Conservation (phyloP, 2,888 invertebrate species). For the Andrena chrysosceles region DNA sequence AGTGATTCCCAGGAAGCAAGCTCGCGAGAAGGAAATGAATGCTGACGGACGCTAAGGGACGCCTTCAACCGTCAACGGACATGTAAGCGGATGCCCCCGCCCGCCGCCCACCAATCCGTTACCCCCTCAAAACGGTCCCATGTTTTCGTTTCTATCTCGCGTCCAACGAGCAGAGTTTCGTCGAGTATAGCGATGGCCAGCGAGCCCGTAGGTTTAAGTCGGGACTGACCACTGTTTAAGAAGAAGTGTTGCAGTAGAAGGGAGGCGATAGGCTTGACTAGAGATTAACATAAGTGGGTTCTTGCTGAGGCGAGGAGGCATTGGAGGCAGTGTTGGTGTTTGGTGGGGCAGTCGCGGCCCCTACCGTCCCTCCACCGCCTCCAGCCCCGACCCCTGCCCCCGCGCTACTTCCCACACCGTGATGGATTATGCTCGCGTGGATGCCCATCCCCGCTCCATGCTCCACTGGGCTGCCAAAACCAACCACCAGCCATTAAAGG, state of each 20-base stretch:
- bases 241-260: slow-evolving; percentile 85
- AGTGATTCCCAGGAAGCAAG: background rate
- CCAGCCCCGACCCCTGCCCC: slow-evolving; percentile 84
- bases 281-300: slow-evolving; percentile 97
- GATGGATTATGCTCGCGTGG: slow-evolving; percentile 85
- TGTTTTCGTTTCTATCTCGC: slow-evolving; percentile 1
- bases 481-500: slow-evolving; percentile 85
- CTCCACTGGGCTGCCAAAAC: slow-evolving; percentile 86
- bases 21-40: background rate
- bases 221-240: slow-evolving; percentile 85
- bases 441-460: slow-evolving; percentile 86
- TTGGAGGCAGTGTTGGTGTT: slow-evolving; percentile 85
- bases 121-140: too few relatives aligned
- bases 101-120: too few relatives aligned
- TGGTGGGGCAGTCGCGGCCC: slow-evolving; percentile 88
- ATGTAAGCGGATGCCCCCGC: too few relatives aligned
- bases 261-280: slow-evolving; percentile 88
- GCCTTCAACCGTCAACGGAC: too few relatives aligned
- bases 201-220: slow-evolving; percentile 83
- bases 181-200: slow-evolving; percentile 79
- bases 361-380: slow-evolving; percentile 85
- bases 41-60: background rate
- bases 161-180: slow-evolving; percentile 63
- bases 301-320: slow-evolving; percentile 88
- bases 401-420: slow-evolving; percentile 85